These are phyloP conservation scores for Caloenas nicobarica DNA, from an alignment of 2,113 vertebrate species.

Conservation along the genomic window DNA sequence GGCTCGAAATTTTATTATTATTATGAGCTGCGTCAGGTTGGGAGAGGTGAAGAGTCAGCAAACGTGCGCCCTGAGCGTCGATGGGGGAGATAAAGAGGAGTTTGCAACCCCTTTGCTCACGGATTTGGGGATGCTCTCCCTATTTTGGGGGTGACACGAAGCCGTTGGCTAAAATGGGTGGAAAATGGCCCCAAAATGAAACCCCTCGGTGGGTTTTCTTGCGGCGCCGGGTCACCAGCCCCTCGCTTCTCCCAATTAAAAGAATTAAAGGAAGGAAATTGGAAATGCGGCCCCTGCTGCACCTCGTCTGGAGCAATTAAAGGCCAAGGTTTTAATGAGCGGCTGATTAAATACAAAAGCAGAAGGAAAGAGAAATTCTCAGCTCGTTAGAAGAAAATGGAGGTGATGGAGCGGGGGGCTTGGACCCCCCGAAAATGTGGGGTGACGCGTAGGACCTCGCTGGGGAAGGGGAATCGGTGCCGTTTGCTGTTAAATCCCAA, in stretches of 20 bases:
- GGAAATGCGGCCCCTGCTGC: background rate
- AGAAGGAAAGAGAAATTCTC: background rate
- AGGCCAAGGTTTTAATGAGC: background rate
- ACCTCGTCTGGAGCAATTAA: background rate
- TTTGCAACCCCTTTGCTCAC: background rate
- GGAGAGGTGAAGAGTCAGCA: slow-evolving; percentile 11
- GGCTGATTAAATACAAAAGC: background rate
- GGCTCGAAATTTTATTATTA: background rate
- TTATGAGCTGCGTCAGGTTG: background rate
- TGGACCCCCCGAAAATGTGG: background rate
- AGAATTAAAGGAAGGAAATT: slow-evolving; percentile 53
- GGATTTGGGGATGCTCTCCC: background rate
- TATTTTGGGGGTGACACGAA: accelerated
- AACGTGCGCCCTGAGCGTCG: background rate
- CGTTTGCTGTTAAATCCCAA: accelerated
- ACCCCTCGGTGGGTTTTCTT: background rate
- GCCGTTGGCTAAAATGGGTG: accelerated
- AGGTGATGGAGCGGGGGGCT: background rate
- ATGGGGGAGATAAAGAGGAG: background rate
- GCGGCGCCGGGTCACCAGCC: accelerated
- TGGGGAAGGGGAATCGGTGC: background rate
- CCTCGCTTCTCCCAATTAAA: slow-evolving; percentile 37
- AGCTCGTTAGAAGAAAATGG: background rate
- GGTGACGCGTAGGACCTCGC: background rate
- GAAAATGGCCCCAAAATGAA: background rate